Percentiles rank a stretch among this genome's conserved stretches.
These are phyloP conservation scores for Hydropotes inermis DNA, from an alignment of 2,113 vertebrate genomes.

Conservation along the genomic window DNA sequence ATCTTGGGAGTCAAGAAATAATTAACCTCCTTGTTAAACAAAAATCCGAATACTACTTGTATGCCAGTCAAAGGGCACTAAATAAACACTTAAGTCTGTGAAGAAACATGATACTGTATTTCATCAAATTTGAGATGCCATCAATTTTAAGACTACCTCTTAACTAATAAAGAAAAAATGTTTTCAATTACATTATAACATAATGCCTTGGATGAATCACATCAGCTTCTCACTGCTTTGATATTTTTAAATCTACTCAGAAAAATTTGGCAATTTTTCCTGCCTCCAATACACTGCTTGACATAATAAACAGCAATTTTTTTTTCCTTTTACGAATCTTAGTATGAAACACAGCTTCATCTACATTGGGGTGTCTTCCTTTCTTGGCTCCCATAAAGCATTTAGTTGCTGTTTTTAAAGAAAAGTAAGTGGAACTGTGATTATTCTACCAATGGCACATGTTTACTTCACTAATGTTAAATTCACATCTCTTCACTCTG, in stretches of 20 bases:
- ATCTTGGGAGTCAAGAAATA: background rate
- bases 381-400: background rate
- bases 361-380: background rate
- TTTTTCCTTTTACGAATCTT: background rate
- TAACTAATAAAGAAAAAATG: conserved; percentile 38
- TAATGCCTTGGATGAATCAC: background rate
- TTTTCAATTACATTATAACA: conserved; percentile 30
- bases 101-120: background rate
- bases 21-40: background rate
- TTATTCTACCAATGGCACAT: background rate
- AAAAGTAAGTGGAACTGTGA: conserved; percentile 17
- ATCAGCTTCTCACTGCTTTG: background rate
- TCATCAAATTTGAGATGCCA: conserved; percentile 38
- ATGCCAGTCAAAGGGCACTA: background rate
- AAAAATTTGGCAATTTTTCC: conserved; percentile 26
- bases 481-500: background rate
- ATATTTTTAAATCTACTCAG: background rate
- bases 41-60: background rate
- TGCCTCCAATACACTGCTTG: background rate
- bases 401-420: background rate
- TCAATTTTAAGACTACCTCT: background rate
- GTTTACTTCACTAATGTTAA: background rate
- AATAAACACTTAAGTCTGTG: background rate
- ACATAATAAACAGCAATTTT: background rate
- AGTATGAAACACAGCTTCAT: background rate